These are phyloP conservation scores for Charadrius vociferus DNA, from an alignment of 2,113 vertebrate species.

Conservation along the genomic window DNA sequence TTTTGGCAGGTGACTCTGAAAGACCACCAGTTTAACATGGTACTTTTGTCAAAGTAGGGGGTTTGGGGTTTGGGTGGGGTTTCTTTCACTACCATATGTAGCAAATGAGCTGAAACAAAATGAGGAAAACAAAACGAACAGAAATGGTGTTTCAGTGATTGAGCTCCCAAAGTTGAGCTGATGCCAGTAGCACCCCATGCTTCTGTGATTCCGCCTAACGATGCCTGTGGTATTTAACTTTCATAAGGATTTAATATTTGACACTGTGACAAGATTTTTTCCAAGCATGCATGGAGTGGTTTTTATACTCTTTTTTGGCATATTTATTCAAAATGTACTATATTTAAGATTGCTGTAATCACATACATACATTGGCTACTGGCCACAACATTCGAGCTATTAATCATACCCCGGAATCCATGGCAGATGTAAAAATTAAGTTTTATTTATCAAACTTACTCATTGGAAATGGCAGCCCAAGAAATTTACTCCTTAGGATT, in stretches of 20 bases:
- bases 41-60: neutral
- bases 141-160: neutral
- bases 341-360: conserved; percentile 60
- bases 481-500: conserved; percentile 14
- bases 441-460: conserved; percentile 64
- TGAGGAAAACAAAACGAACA: neutral
- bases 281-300: conserved; percentile 1
- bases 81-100: neutral
- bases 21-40: neutral
- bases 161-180: conserved; percentile 1
- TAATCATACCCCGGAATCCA: conserved; percentile 37
- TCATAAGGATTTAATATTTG: conserved; percentile 63
- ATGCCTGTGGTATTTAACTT: conserved; percentile 36
- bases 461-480: conserved; percentile 48
- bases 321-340: conserved; percentile 53
- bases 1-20: neutral
- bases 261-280: conserved; percentile 41
- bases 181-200: neutral
- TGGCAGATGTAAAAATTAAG: conserved; percentile 68
- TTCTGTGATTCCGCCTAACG: neutral
- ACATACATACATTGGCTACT: conserved; percentile 51
- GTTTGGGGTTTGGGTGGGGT: neutral
- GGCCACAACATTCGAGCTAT: conserved; percentile 43
- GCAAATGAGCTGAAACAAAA: neutral
- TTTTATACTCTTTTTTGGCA: conserved; percentile 43